Percentiles rank a stretch among this genome's conserved stretches.
phyloP scores from a whole-genome alignment of 2,888 invertebrate genomes.

The Blera fallax region DNA sequence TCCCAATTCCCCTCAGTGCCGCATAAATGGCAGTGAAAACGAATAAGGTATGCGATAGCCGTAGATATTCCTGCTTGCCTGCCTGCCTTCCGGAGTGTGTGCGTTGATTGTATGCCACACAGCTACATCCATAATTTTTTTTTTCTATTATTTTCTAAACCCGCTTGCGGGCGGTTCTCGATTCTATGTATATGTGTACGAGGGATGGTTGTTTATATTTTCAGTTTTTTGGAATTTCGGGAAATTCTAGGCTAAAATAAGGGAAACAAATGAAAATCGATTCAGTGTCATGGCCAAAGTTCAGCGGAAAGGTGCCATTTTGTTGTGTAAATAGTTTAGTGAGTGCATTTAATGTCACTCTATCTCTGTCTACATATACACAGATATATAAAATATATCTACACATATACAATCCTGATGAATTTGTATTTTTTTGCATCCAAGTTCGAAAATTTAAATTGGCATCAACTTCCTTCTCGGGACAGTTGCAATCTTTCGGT shows the following conservation, averaged over 20 bases:
- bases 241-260: conserved; percentile 65
- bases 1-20: conserved; percentile 38
- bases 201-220: conserved; percentile 59
- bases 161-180: conserved; percentile 41
- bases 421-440: conserved; percentile 43
- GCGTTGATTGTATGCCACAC: conserved; percentile 36
- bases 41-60: conserved; percentile 34
- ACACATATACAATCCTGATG: conserved; percentile 16
- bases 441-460: conserved; percentile 9
- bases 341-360: conserved; percentile 61
- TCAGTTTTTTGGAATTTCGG: conserved; percentile 59
- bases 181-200: conserved; percentile 1
- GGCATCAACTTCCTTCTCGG: conserved; percentile 24
- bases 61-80: conserved; percentile 2
- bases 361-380: conserved; percentile 36
- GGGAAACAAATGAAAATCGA: conserved; percentile 65
- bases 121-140: conserved; percentile 12
- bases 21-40: conserved; percentile 29
- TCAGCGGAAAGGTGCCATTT: conserved; percentile 50
- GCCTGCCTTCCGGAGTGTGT: conserved; percentile 16
- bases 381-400: conserved; percentile 20
- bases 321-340: conserved; percentile 42
- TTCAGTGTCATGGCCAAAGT: conserved; percentile 73
- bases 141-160: conserved; percentile 21
- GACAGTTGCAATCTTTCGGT: conserved; percentile 66